phyloP scores from a whole-genome alignment of 2,113 vertebrate species.

The Phyllostomus hastatus region DNA sequence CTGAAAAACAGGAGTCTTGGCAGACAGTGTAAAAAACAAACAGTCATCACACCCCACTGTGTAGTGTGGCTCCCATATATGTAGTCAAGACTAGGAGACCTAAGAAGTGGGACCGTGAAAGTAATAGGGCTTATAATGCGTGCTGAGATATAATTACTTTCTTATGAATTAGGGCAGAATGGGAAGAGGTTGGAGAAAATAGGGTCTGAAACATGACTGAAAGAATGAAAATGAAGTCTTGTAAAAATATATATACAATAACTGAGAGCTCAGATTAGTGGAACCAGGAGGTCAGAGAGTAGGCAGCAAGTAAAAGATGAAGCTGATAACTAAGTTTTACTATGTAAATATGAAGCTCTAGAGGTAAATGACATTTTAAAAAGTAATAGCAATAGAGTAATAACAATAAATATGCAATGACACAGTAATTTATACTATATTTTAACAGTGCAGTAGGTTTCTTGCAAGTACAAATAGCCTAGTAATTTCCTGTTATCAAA shows the following conservation, averaged over 20 bases:
- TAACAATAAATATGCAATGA: not conserved
- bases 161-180: not conserved
- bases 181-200: not conserved
- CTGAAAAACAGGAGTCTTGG: not conserved
- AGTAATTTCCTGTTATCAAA: not conserved
- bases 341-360: not conserved
- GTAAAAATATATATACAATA: not conserved
- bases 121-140: not conserved
- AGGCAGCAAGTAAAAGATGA: not conserved
- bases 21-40: not conserved
- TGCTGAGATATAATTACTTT: not conserved
- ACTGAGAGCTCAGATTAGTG: not conserved
- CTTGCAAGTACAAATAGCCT: not conserved
- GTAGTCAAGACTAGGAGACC: not conserved
- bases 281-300: not conserved
- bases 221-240: not conserved
- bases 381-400: not conserved
- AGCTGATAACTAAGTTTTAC: not conserved
- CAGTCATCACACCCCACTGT: not conserved
- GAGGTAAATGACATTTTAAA: not conserved
- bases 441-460: not conserved
- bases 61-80: not conserved
- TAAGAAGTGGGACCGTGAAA: not conserved
- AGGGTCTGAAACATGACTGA: not conserved
- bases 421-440: not conserved